Evolutionary conservation across 2,113 vertebrate species (phyloP), one percentile per base, ranked within the genome.

Genomic region (Setophaga kirtlandii): DNA sequence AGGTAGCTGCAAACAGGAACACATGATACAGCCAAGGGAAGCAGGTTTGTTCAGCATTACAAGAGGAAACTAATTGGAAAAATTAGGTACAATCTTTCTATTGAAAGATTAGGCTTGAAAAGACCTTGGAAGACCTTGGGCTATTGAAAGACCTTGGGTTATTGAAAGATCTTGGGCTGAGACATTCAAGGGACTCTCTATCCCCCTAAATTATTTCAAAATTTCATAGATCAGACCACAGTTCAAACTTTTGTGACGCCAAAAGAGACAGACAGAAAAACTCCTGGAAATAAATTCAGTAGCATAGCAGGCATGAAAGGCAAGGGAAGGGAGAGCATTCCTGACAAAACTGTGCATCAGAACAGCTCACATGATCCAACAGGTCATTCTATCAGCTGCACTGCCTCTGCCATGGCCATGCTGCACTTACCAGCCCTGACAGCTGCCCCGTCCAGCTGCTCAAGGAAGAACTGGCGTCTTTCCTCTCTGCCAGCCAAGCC

Each of bases 351-450:
- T 19, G 10, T 39, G 3, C 6, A 24, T 55, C 56, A 80, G 15
- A 83, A 56, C 11, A 89, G 37, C 17, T 81, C 31, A 16, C 4
- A 14, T 12, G 44, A 25, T 3, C 31, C 15, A 21, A 46, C 2
- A 69, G 62, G 33, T 52, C 16, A 19, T 53, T 60, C 62, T 41
- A 64, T 9, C 62, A 73, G 37, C 75, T 76, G 8, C 33, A 41
- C 7, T 49, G 35, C 30, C 19, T 28, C 27, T 18, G 13, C 23
- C 30, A 8, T 5, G 46, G n/a, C 58, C 18, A 2, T 24, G 33
- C 20, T 50, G 42, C 42, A 55, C 96, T 94, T 70, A 97, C 96
- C 92, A 81, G 75, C 27, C 89, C 68, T 95, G 52, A 76, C 65
- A 73, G 90, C 94, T 83, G 33, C 15, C 52, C 64, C 5, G 0